Base-by-base conservation (phyloP, 2,888 invertebrate species). In the Atrina japonica region DNA sequence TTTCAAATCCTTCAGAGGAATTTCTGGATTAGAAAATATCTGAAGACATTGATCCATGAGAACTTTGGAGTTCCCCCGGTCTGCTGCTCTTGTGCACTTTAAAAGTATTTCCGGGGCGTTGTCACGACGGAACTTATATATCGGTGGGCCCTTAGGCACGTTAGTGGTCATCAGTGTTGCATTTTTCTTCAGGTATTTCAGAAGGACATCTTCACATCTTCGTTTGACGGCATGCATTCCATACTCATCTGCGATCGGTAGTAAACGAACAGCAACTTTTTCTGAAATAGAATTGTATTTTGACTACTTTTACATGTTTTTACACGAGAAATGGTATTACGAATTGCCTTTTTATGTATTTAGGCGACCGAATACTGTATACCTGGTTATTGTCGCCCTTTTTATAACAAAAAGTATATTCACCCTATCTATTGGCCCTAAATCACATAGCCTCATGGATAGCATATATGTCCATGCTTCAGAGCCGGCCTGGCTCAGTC, bases 1-100 rank as follows among this genome's bases (percentile, higher is more conserved):
- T 56, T 71, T 71, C 9, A 71, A 21, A 23, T 66, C 66, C 21
- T 71, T 61, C 21, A 66, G 11, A 25, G 66, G 63, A 25, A 71
- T 50, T 2, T 63, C 43, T 5, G 66, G 66, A 21, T 66, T 66
- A 6, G 71, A 45, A 50, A 61, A 71, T 16, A 71, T 47, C 29
- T 40, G 45, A 2, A 71, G 23, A 47, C 71, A 71, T 11, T 61
- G 40, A 21, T 45, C 53, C 25, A 66, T 29, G 18, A 71, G 53
- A 11, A 23, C 30, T 7, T 53, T 66, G 2, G 71, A 71, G 14
- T 16, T 47, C n/a, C 56, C 71, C 16, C 40, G 30, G 18, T 71
- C 71, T 14, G 66, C 71, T 9, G 61, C 53, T 50, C 41, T 61
- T 7, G 56, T 53, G 40, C 66, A 71, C 43, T 66, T 49, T 5